phyloP scores from a whole-genome alignment of 2,797 vertebrate species.

The Ctenosaura bakeri region DNA sequence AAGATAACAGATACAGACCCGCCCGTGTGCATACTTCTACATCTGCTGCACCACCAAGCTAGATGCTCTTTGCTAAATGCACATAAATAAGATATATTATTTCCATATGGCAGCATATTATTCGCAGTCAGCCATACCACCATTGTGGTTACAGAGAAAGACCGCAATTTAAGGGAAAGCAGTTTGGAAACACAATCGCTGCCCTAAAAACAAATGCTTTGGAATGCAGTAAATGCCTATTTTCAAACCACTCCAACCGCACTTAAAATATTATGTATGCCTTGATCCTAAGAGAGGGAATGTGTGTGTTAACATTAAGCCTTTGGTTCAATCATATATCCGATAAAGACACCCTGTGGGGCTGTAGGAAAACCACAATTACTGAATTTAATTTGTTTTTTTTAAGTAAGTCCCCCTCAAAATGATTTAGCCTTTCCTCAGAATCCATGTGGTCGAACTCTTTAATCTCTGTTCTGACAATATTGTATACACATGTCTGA shows the following conservation, averaged over 20 bases:
- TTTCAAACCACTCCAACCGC: neutral
- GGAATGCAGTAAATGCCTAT: neutral
- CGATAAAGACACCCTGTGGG: neutral
- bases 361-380: neutral
- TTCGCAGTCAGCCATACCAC: neutral
- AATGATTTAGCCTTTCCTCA: neutral
- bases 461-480: neutral
- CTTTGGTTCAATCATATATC: neutral
- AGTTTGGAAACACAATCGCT: neutral
- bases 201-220: neutral
- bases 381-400: neutral
- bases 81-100: neutral
- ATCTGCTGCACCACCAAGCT: neutral
- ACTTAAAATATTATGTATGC: constrained; percentile 1
- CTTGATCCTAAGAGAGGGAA: neutral
- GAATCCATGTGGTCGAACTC: too few species aligned
- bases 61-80: neutral
- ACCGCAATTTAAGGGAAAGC: constrained; percentile 2
- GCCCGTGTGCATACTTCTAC: neutral
- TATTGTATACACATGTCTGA: neutral
- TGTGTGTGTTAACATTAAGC: neutral
- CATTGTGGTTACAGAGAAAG: neutral
- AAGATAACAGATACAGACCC: too few species aligned
- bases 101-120: neutral
- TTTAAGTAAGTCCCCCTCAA: neutral